Evolutionary conservation across 2,888 invertebrate species (phyloP).

Genomic region (Drosophila dives): DNA sequence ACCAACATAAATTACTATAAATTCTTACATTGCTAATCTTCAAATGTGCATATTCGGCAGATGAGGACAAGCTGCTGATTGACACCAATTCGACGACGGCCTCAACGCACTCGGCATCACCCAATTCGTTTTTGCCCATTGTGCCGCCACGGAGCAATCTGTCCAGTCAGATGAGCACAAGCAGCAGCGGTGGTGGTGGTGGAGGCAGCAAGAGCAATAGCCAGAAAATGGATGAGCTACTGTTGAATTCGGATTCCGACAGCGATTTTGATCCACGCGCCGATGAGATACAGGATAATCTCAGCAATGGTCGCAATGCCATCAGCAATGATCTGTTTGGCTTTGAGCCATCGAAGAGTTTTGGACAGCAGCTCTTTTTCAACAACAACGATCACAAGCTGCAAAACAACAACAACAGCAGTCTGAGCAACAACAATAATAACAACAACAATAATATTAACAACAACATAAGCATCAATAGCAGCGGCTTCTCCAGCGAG

Average conservation of each 20-base stretch:
- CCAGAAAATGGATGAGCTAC: conserved; percentile 90
- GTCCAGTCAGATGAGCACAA: conserved; percentile 86
- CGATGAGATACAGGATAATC: conserved; percentile 87
- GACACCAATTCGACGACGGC: conserved; percentile 82
- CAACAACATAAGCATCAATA: conserved; percentile 78
- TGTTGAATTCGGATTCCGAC: conserved; percentile 92
- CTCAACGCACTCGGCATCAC: conserved; percentile 74
- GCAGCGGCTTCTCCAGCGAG: conserved; percentile 83
- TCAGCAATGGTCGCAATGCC: conserved; percentile 76
- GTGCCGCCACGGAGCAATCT: conserved; percentile 84
- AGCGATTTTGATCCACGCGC: conserved; percentile 96
- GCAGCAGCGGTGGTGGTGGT: conserved; percentile 83
- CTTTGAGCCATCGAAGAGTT: conserved; percentile 84
- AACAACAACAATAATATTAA: conserved; percentile 68
- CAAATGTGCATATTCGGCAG: conserved; percentile 15
- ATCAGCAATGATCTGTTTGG: conserved; percentile 84
- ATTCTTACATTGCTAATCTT: not conserved
- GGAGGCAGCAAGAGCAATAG: conserved; percentile 87
- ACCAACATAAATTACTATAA: not conserved
- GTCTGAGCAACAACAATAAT: conserved; percentile 75
- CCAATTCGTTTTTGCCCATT: conserved; percentile 83
- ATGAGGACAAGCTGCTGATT: conserved; percentile 84
- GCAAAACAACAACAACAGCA: conserved; percentile 71
- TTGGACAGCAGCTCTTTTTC: conserved; percentile 85
- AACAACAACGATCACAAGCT: conserved; percentile 83